Evolutionary conservation across 2,888 invertebrate species (phyloP).

Genomic region (Charanyca ferruginea): DNA sequence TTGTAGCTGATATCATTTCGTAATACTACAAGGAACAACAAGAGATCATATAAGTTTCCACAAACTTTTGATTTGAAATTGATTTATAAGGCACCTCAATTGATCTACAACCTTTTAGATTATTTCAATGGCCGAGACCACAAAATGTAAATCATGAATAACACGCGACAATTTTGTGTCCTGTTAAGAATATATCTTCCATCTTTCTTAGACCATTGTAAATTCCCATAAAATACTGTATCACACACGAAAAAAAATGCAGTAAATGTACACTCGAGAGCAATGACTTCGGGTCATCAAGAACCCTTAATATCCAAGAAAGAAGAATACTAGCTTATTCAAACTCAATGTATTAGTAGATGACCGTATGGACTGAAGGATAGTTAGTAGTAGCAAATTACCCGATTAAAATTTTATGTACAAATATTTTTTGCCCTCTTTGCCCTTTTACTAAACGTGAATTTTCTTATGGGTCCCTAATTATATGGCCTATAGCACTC

Average conservation of each 20-base stretch:
- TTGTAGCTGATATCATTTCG: constrained; percentile 67
- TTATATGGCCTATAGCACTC: too few species aligned
- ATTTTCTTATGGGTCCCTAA: too few species aligned
- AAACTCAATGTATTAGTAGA: too few species aligned
- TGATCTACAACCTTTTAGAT: constrained; percentile 65
- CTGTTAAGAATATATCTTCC: constrained; percentile 6
- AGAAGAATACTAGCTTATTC: too few species aligned
- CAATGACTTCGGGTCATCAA: not conserved
- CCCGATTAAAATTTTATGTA: too few species aligned
- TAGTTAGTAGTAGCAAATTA: too few species aligned
- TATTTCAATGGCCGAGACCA: constrained; percentile 30
- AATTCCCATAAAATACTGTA: constrained; percentile 15
- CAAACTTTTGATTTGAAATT: constrained; percentile 66
- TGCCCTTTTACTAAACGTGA: too few species aligned
- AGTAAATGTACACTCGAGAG: not conserved
- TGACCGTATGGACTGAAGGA: too few species aligned
- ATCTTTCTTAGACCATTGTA: constrained; percentile 11
- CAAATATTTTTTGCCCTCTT: too few species aligned
- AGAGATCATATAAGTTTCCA: constrained; percentile 82
- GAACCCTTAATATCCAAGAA: not conserved
- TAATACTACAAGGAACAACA: constrained; percentile 84
- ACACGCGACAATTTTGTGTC: constrained; percentile 15
- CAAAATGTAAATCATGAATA: constrained; percentile 34
- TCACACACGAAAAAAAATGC: not conserved
- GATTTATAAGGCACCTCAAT: constrained; percentile 71